Percentiles rank a stretch among this genome's conserved stretches.
Evolutionary conservation across 2,113 vertebrate genomes (phyloP).

Genomic region (Vulpes vulpes): DNA sequence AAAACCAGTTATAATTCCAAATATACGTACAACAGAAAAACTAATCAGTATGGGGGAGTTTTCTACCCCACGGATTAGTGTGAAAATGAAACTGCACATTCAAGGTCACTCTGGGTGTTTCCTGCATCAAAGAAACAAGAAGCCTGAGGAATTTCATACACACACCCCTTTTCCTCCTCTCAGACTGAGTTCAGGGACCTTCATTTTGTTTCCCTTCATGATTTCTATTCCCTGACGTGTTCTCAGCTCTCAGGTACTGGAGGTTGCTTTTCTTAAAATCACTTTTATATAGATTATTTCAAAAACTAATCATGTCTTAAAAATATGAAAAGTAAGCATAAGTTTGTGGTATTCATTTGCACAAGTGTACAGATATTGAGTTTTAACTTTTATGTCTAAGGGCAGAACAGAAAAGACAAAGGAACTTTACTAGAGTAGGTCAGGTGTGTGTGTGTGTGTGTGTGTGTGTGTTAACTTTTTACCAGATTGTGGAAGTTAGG

Average conservation of each 20-base stretch:
- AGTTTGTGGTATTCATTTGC: neutral
- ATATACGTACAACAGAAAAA: neutral
- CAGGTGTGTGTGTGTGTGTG: neutral
- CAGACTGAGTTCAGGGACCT: rapidly evolving
- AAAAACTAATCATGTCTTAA: neutral
- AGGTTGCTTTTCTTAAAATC: neutral
- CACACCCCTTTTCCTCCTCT: rapidly evolving
- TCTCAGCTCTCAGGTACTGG: neutral
- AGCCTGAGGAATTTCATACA: rapidly evolving
- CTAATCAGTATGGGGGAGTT: neutral
- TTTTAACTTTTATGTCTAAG: neutral
- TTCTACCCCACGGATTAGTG: neutral
- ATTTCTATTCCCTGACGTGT: neutral
- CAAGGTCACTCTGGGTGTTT: neutral
- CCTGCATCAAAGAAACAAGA: neutral
- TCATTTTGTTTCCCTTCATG: neutral
- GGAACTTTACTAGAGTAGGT: neutral
- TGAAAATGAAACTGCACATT: neutral
- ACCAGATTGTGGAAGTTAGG: neutral
- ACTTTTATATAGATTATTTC: neutral
- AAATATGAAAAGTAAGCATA: neutral
- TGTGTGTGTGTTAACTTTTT: neutral
- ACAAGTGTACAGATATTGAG: neutral
- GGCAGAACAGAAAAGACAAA: neutral
- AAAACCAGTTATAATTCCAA: neutral